Conservation (phyloP, 2,797 vertebrate genomes). For the Octomys mimax region DNA sequence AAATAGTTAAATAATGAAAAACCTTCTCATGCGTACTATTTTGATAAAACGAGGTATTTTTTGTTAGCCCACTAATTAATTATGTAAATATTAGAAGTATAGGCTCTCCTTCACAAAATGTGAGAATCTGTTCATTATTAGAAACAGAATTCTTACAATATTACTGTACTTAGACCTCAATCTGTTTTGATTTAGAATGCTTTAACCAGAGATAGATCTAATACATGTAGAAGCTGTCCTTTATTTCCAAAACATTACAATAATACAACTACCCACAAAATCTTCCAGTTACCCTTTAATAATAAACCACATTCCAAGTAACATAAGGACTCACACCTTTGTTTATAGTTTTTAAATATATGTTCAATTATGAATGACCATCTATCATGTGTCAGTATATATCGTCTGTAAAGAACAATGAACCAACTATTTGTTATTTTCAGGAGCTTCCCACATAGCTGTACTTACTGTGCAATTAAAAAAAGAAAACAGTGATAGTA, state of each 20-base stretch:
- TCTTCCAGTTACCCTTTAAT: not conserved
- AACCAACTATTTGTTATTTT: not conserved
- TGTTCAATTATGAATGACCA: not conserved
- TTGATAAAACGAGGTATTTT: not conserved
- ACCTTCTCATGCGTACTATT: not conserved
- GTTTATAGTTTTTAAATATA: conserved; percentile 1
- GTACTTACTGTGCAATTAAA: not conserved
- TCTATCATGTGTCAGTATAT: not conserved
- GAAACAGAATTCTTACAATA: not conserved
- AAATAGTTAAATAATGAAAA: not conserved
- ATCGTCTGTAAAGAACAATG: not conserved
- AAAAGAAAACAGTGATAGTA: not conserved
- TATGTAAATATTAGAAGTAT: not conserved
- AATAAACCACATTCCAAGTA: not conserved
- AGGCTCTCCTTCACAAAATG: not conserved
- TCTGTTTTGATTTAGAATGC: not conserved
- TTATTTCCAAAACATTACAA: not conserved
- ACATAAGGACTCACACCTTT: not conserved
- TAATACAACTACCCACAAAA: not conserved
- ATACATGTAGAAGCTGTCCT: not conserved
- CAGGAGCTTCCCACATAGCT: accelerated
- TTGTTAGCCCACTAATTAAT: not conserved
- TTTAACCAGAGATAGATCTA: not conserved
- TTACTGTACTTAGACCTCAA: not conserved
- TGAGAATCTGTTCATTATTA: not conserved